A percentile compares a stretch with the other conserved stretches of the same genome.
Evolutionary conservation across 2,113 vertebrate genomes (phyloP).

Genomic region (Opisthocomus hoazin): DNA sequence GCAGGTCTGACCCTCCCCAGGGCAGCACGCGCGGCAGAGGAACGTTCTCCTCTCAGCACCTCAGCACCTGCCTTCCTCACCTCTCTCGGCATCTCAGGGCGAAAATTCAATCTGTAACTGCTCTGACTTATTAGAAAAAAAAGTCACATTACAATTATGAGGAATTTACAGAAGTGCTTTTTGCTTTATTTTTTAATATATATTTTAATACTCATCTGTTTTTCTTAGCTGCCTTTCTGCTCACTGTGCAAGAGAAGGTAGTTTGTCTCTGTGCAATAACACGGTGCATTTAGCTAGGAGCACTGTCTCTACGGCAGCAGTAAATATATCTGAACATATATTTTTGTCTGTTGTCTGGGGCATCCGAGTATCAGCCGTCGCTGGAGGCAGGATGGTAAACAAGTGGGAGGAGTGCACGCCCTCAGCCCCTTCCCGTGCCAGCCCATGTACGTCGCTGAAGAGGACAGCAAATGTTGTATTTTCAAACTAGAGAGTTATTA

Average conservation of each 20-base stretch:
- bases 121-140: not conserved
- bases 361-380: not conserved
- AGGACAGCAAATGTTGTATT: not conserved
- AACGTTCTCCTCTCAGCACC: not conserved
- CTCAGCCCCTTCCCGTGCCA: not conserved
- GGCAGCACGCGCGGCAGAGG: not conserved
- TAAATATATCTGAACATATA: not conserved
- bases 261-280: not conserved
- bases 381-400: not conserved
- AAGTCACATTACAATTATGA: not conserved
- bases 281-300: not conserved
- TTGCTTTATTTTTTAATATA: not conserved
- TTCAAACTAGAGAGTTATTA: not conserved
- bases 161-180: not conserved
- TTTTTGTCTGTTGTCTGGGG: not conserved
- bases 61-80: not conserved
- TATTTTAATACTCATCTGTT: slow-evolving; percentile 40
- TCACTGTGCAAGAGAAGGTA: not conserved
- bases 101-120: not conserved
- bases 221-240: slow-evolving; percentile 50
- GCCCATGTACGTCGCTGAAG: not conserved
- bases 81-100: not conserved
- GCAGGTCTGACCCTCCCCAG: not conserved
- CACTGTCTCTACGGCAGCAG: not conserved
- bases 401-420: not conserved